Evolutionary conservation across 2,888 invertebrate genomes (phyloP), one percentile per base, ranked within the genome.

Genomic region (Limnephilus lunatus): DNA sequence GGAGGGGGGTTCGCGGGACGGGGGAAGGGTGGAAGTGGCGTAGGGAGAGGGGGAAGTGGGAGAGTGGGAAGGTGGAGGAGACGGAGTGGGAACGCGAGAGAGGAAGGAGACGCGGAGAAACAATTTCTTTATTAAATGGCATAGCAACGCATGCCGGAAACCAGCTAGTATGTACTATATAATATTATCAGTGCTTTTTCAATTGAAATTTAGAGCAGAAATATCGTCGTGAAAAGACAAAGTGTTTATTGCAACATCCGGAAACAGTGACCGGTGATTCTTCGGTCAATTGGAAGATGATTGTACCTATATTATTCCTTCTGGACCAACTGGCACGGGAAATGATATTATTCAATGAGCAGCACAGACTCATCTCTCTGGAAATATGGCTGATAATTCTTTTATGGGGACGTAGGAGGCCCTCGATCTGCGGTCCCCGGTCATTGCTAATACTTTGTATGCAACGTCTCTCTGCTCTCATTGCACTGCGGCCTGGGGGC

Each of bases 231-330:
- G 5, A 25, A 68, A 68, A 68, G 68, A 25, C 25, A 68, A 5
- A 9, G 68, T 39, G 25, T 89, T 89, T 35, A 89, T 89, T 89
- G 30, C 19, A 19, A 80, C 88, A 89, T 89, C 88, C 88, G 81
- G 88, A 88, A 32, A n/a, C 68, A 88, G 68, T 88, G 80, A 53
- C 39, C 80, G 80, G 80, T 89, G 80, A 68, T 80, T 89, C 48
- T 14, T 86, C 44, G 86, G 30, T 53, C 86, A 86, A 86, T 81
- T 80, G 88, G 80, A 68, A 68, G 68, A 68, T 68, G 68, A 68
- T 80, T 80, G 88, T 35, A n/a, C n/a, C n/a, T n/a, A 86, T 89
- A 89, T 89, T 89, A 89, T 89, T 89, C 80, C 25, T 80, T 89
- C 35, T 89, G 25, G 88, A 89, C 81, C 88, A 89, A 25, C 88